Base-by-base conservation (phyloP, 2,797 vertebrate species). In the Novumbra hubbsi region DNA sequence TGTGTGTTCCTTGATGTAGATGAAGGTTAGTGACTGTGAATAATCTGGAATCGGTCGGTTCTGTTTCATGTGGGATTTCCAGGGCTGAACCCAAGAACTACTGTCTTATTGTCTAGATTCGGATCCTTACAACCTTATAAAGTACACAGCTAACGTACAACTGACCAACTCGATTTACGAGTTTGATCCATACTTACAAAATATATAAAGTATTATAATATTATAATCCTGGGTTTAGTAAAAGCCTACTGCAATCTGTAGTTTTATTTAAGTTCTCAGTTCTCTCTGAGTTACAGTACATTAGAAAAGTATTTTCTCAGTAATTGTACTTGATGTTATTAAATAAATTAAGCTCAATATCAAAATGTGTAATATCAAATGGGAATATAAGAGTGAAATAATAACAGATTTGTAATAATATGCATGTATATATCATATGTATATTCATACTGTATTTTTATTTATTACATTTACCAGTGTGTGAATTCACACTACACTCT, bases 11-110 rank as follows among this genome's bases (percentile, higher is more conserved):
- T 45, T 45, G 88, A 90, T 86, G 82, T 83, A 71, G 80, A 76
- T 77, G 78, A n/a, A 85, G 84, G 81, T 78, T 78, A n/a, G 77
- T 87, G 86, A 85, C 83, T 84, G 77, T 80, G 84, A 92, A 93
- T 92, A 90, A 81, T 86, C 89, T 88, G 88, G 89, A 92, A 89
- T 87, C 78, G 79, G 76, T 41, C 3, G 19, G 49, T 62, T 68
- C 66, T 28, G 62, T 30, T 12, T 66, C 4, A 48, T 74, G 24
- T 30, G 50, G 28, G 28, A 38, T 8, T 28, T 16, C 62, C 52
- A 27, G 24, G n/a, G 62, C 21, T 49, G 15, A 7, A 52, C 21
- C 24, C 48, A 38, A 68, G 24, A 50, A 69, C 45, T 57, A 67
- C 21, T 63, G 34, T 30, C 66, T 48, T 8, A 30, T 17, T 41